Evolutionary conservation across 2,113 vertebrate genomes (phyloP).

Genomic region (Polypterus senegalus): DNA sequence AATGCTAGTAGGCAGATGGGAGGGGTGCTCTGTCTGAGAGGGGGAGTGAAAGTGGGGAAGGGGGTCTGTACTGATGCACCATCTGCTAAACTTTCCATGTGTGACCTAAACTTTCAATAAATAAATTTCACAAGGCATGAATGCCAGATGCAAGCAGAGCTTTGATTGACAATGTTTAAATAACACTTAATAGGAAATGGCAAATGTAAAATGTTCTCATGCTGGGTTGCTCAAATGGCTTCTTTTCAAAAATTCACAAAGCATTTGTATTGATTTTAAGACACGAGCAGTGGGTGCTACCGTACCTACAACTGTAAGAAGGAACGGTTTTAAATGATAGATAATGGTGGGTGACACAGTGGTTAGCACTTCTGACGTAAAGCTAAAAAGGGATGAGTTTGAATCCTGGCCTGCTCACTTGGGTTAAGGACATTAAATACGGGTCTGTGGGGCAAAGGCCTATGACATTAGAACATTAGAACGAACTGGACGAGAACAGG

Average conservation of each 20-base stretch:
- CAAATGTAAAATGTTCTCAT: slow-evolving; percentile 22
- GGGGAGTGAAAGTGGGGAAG: slow-evolving; percentile 25
- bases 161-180: slow-evolving; percentile 59
- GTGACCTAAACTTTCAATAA: slow-evolving; percentile 76
- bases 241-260: slow-evolving; percentile 21
- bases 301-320: too few species aligned
- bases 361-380: too few species aligned
- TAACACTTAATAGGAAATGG: slow-evolving; percentile 44
- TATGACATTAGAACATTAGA: too few species aligned
- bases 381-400: too few species aligned
- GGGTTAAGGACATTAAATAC: too few species aligned
- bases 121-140: slow-evolving; percentile 52
- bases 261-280: slow-evolving; percentile 3
- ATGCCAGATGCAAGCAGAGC: slow-evolving; percentile 46
- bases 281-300: too few species aligned
- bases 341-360: too few species aligned
- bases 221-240: slow-evolving; percentile 14
- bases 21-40: slow-evolving; percentile 7
- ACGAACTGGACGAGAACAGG: too few species aligned
- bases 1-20: slow-evolving; percentile 41
- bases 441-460: too few species aligned
- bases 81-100: slow-evolving; percentile 81
- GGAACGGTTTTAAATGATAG: too few species aligned
- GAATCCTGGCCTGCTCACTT: too few species aligned
- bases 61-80: slow-evolving; percentile 43